Evolutionary conservation across 2,888 invertebrate genomes (phyloP).

Genomic region (Xestia xanthographa): DNA sequence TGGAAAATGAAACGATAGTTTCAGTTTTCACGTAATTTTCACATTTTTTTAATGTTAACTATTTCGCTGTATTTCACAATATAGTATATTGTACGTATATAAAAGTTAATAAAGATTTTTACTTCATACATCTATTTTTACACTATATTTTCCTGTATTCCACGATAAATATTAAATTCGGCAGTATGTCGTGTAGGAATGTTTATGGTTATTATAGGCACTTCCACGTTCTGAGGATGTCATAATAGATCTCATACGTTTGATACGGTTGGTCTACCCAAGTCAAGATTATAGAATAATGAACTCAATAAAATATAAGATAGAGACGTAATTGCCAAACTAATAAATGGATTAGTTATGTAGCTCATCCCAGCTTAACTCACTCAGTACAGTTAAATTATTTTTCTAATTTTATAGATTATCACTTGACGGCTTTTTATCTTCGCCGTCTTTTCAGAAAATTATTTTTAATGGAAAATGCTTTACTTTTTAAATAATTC

Average conservation of each 20-base stretch:
- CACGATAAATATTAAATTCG: constrained; percentile 1
- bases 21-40: constrained; percentile 26
- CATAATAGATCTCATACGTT: not conserved
- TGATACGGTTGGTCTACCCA: not conserved
- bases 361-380: not conserved
- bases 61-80: not conserved
- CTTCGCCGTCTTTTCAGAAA: not conserved
- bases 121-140: not conserved
- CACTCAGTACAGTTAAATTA: not conserved
- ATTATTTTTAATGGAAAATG: not conserved
- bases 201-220: constrained; percentile 13
- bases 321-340: not conserved
- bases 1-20: constrained; percentile 28
- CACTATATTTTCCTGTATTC: not conserved
- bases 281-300: not conserved
- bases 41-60: not conserved
- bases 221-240: not conserved
- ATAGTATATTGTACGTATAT: not conserved
- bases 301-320: not conserved
- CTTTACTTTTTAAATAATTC: not conserved
- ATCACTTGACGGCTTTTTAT: not conserved
- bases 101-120: not conserved
- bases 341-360: not conserved
- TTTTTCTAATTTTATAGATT: not conserved
- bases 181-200: not conserved